Percentiles rank a stretch among this genome's conserved stretches.
These are phyloP conservation scores for Aphelenchoides besseyi DNA, from an alignment of 1,140 invertebrate genomes.

Conservation along the genomic window DNA sequence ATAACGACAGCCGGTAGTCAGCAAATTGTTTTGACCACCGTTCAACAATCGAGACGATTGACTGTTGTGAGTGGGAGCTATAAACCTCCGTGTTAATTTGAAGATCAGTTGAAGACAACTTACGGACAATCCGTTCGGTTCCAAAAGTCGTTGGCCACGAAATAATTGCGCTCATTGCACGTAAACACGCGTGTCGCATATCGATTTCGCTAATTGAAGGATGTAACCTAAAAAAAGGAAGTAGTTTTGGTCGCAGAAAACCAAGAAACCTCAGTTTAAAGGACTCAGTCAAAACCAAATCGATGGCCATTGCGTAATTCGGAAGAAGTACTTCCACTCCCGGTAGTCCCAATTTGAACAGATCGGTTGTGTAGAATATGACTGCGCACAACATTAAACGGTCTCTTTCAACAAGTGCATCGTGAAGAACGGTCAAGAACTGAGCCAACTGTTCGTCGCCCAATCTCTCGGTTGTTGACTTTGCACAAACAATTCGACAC, in stretches of 20 bases:
- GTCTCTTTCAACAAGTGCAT: conserved; percentile 73
- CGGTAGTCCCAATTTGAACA: conserved; percentile 83
- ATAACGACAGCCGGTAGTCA: conserved; percentile 67
- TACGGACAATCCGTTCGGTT: conserved; percentile 9
- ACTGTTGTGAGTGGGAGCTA: conserved; percentile 10
- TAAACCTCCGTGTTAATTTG: not conserved
- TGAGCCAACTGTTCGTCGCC: conserved; percentile 86
- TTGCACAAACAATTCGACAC: conserved; percentile 90
- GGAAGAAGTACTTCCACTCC: conserved; percentile 86
- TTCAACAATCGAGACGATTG: conserved; percentile 21
- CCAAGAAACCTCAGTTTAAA: conserved; percentile 64
- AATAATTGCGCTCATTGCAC: conserved; percentile 49
- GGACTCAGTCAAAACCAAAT: conserved; percentile 78
- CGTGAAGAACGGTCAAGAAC: conserved; percentile 85
- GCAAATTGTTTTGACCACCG: conserved; percentile 25
- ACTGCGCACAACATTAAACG: conserved; percentile 58
- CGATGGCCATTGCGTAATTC: conserved; percentile 80
- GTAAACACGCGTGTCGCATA: conserved; percentile 55
- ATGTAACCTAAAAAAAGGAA: conserved; percentile 42
- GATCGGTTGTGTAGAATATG: conserved; percentile 65
- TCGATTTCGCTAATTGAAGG: conserved; percentile 59
- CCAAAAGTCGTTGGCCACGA: conserved; percentile 61
- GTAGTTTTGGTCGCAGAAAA: not conserved
- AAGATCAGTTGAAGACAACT: not conserved
- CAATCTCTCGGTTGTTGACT: conserved; percentile 91